phyloP scores from a whole-genome alignment of 2,113 vertebrate genomes.

The Thalassoma bifasciatum region DNA sequence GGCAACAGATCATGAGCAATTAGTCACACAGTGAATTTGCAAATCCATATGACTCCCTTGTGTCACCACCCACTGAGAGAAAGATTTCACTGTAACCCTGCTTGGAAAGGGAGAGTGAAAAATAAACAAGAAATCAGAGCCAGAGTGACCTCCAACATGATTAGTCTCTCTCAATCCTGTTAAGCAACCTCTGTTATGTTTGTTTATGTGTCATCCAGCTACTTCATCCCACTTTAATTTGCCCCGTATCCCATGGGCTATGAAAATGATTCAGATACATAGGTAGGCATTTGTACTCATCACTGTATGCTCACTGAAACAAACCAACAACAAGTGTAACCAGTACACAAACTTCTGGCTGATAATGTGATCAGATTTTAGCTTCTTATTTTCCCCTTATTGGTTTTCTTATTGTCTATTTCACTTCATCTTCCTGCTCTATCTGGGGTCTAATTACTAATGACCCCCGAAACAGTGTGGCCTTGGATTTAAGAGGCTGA shows the following conservation, averaged over 20 bases:
- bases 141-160: conserved; percentile 75
- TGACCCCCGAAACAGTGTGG: conserved; percentile 58
- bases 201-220: conserved; percentile 60
- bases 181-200: conserved; percentile 63
- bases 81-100: conserved; percentile 51
- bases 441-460: conserved; percentile 65
- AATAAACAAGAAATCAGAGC: conserved; percentile 65
- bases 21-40: conserved; percentile 47
- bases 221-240: conserved; percentile 58
- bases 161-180: conserved; percentile 75
- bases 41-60: conserved; percentile 54
- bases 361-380: conserved; percentile 32
- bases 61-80: conserved; percentile 40
- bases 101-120: conserved; percentile 29
- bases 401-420: conserved; percentile 52
- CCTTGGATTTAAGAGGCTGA: conserved; percentile 73
- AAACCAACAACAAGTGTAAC: conserved; percentile 13
- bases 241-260: conserved; percentile 53
- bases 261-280: conserved; percentile 43
- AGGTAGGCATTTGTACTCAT: conserved; percentile 11
- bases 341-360: conserved; percentile 20
- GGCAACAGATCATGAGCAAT: conserved; percentile 57
- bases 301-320: neutral
- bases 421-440: conserved; percentile 44
- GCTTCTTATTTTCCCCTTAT: conserved; percentile 49